phyloP scores from a whole-genome alignment of 2,113 vertebrate species.

The Plecotus auritus region DNA sequence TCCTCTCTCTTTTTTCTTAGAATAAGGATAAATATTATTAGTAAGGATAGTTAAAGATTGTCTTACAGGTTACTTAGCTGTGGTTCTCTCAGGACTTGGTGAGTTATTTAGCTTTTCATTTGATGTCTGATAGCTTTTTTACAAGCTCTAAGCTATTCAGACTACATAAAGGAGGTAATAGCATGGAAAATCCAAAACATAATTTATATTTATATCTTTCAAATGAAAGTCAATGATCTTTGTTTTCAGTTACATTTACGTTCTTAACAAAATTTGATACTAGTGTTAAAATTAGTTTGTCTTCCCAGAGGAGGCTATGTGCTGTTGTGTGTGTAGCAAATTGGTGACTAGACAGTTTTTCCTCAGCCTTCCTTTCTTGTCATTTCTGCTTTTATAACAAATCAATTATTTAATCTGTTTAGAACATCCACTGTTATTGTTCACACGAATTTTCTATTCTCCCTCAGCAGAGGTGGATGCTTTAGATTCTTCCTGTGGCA shows the following conservation, averaged over 20 bases:
- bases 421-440: not conserved
- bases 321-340: not conserved
- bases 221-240: not conserved
- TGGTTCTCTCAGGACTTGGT: not conserved
- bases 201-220: slow-evolving; percentile 46
- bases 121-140: not conserved
- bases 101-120: not conserved
- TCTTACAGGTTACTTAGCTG: not conserved
- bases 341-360: not conserved
- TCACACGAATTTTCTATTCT: not conserved
- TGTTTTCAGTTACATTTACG: not conserved
- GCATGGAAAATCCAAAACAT: not conserved
- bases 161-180: not conserved
- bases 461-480: not conserved
- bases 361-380: not conserved
- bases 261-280: slow-evolving; percentile 29
- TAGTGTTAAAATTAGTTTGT: slow-evolving; percentile 23
- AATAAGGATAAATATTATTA: not conserved
- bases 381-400: not conserved
- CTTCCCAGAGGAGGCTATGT: not conserved
- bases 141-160: slow-evolving; percentile 12
- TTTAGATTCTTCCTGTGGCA: not conserved
- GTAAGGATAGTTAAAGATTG: not conserved
- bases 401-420: not conserved
- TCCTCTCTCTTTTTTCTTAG: not conserved